These are phyloP conservation scores for Pristis pectinata DNA, from an alignment of 2,797 vertebrate genomes.

Conservation along the genomic window DNA sequence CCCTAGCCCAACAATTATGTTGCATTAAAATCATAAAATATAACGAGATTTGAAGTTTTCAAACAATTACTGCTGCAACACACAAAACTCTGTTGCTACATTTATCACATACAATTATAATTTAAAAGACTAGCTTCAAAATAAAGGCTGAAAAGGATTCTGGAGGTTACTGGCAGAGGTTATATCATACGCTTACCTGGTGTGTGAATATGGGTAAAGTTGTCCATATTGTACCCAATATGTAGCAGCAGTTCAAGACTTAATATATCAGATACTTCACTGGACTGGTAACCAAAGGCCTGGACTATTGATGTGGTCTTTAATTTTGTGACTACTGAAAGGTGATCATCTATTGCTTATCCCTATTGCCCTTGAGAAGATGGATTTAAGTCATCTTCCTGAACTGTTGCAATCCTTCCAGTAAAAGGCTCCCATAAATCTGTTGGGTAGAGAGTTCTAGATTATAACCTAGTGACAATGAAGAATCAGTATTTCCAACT, in stretches of 20 bases:
- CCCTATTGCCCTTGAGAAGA: no score
- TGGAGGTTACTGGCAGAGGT: not conserved
- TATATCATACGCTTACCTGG: not conserved
- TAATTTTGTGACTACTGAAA: no score
- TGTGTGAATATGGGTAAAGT: not conserved
- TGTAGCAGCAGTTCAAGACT: not conserved
- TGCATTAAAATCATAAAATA: not conserved
- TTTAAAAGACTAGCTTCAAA: not conserved
- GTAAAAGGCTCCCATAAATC: no score
- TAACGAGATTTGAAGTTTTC: not conserved
- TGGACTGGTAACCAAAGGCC: no score
- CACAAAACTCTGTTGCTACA: not conserved
- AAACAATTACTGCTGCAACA: not conserved
- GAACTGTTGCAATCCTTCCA: no score
- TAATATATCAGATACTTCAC: not conserved
- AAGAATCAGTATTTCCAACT: no score
- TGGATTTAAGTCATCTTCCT: no score
- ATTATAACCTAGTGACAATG: no score
- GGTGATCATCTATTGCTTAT: no score
- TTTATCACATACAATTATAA: not conserved
- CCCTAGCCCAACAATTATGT: not conserved
- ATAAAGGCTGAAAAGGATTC: not conserved
- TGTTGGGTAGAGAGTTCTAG: no score
- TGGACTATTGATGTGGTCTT: no score
- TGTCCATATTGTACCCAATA: not conserved